A percentile compares a stretch with the other conserved stretches of the same genome.
phyloP scores from a whole-genome alignment of 1,140 invertebrate genomes.

The Nasonia giraulti region DNA sequence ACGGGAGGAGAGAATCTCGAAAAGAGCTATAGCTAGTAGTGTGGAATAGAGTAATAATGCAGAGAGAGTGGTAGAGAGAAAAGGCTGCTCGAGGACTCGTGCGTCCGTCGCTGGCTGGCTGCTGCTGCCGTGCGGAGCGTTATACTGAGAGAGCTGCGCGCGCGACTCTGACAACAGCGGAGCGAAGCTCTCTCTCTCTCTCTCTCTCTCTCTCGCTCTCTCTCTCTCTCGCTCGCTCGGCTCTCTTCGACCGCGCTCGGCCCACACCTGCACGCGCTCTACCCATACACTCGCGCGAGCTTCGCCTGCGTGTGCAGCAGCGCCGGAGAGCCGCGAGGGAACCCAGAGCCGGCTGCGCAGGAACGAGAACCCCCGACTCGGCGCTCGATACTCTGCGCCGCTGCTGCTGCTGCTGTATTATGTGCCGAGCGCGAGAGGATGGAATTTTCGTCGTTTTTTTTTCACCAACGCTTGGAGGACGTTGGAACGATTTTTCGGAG shows the following conservation, averaged over 20 bases:
- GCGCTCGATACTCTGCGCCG: not conserved
- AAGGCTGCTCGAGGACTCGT: not conserved
- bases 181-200: no score
- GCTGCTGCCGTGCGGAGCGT: constrained; percentile 70
- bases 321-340: no score
- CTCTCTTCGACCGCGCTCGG: constrained; percentile 65
- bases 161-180: constrained; percentile 69
- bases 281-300: not conserved
- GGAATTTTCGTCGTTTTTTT: no score
- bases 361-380: not conserved
- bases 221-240: constrained; percentile 54
- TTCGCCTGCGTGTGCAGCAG: constrained; percentile 1
- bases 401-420: no score
- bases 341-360: not conserved
- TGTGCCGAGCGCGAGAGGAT: no score
- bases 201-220: constrained; percentile 65
- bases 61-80: not conserved
- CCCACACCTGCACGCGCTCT: constrained; percentile 68
- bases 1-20: no score
- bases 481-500: no score
- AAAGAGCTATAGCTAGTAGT: not conserved
- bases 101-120: constrained; percentile 55
- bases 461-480: no score
- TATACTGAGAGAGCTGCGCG: constrained; percentile 63
- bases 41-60: not conserved